Percentiles rank a stretch among this genome's conserved stretches.
phyloP scores from a whole-genome alignment of 2,113 vertebrate genomes.

The Ciconia maguari region DNA sequence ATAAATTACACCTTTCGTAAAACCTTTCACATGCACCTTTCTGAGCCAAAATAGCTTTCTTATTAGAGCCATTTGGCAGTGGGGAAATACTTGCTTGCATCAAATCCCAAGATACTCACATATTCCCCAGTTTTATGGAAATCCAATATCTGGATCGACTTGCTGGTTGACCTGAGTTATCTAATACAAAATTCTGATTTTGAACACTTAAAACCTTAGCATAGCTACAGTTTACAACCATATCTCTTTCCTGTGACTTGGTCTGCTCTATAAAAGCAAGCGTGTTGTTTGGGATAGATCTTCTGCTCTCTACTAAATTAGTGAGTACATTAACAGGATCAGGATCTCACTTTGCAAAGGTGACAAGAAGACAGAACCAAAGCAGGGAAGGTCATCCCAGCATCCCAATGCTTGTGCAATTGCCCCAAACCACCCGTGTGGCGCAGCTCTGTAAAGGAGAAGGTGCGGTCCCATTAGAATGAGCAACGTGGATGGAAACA shows the following conservation, averaged over 20 bases:
- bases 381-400: background rate
- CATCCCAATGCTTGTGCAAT: background rate
- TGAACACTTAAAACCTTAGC: background rate
- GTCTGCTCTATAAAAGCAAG: background rate
- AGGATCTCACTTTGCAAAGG: background rate
- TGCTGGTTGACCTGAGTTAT: background rate
- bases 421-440: accelerated
- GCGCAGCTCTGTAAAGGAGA: background rate
- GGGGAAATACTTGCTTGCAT: background rate
- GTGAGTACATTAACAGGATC: background rate
- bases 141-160: background rate
- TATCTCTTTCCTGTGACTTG: background rate
- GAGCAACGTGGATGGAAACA: background rate
- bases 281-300: background rate
- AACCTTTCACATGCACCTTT: background rate
- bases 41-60: background rate
- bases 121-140: background rate
- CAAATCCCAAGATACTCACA: background rate
- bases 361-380: background rate
- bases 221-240: background rate
- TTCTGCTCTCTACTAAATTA: background rate
- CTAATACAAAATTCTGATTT: background rate
- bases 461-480: accelerated
- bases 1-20: background rate
- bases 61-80: background rate